Base-by-base conservation (phyloP, 2,888 invertebrate species). In the Pachymerium ferrugineum region DNA sequence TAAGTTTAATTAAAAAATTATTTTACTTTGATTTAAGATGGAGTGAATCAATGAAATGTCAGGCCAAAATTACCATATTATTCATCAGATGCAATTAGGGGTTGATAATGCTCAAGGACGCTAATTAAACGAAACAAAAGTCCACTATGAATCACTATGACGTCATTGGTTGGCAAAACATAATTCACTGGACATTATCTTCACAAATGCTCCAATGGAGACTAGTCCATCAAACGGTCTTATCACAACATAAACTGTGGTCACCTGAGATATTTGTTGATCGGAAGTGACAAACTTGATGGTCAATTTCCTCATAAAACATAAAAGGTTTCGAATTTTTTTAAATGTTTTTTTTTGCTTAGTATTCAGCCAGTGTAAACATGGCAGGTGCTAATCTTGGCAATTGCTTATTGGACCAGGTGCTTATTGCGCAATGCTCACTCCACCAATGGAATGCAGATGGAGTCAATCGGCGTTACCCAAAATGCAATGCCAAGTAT, bases 81-180 rank as follows among this genome's bases (percentile, higher is more conserved):
- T 62, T 62, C 62, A 62, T 62, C 62, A 62, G 62, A 62, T 62
- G 62, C 62, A 62, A 62, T 62, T 62, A 62, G 62, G 47, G 62
- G 62, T 62, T 62, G 22, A 62, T 62, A 62, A 62, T 62, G 62
- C 62, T 62, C 62, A 12, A 62, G 62, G 62, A 62, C 25, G 62
- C 62, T 62, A 62, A 62, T 62, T 62, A 62, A 62, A 62, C 28
- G 25, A 28, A 62, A 62, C 62, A 62, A 62, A 62, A 62, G 62
- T 62, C 25, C 25, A 62, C 25, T 22, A 62, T 62, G 62, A 62
- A 62, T 62, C 62, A 62, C n/a, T n/a, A n/a, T n/a, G n/a, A n/a
- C n/a, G 54, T 62, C 5, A 62, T 62, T 62, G 22, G 1, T 12
- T 14, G 62, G 47, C 3, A n/a, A 22, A 62, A 62, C 62, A 62